Percentiles rank a stretch among this genome's conserved stretches.
Evolutionary conservation across 1,140 invertebrate genomes (phyloP).

Genomic region (Lepidurus arcticus): DNA sequence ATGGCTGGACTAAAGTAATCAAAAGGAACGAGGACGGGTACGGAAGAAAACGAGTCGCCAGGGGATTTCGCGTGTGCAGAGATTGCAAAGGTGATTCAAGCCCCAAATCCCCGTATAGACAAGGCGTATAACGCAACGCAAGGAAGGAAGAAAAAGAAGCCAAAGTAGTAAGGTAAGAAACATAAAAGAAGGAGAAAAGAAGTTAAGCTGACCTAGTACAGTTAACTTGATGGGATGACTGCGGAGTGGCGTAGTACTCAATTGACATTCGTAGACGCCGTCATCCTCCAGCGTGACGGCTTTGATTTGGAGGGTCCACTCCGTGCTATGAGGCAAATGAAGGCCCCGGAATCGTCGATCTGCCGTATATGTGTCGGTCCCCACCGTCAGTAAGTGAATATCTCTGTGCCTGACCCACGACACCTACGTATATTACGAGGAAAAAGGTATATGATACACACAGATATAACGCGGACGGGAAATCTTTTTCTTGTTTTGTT

Average conservation of each 20-base stretch:
- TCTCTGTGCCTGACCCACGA: constrained; percentile 46
- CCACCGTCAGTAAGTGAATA: constrained; percentile 44
- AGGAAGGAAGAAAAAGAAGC: constrained; percentile 1
- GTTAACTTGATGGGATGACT: constrained; percentile 77
- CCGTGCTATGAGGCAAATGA: constrained; percentile 55
- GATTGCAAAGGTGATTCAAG: no score
- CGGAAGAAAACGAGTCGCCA: no score
- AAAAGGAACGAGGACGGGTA: neutral
- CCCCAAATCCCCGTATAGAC: no score
- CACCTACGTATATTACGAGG: constrained; percentile 39
- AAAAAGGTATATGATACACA: neutral
- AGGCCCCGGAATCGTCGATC: constrained; percentile 38
- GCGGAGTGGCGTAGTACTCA: constrained; percentile 80
- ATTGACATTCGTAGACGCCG: constrained; percentile 73
- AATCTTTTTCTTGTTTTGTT: neutral
- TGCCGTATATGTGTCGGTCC: constrained; percentile 39
- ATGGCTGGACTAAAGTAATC: neutral
- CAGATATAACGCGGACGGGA: neutral
- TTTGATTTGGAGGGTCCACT: constrained; percentile 84
- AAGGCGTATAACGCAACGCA: neutral
- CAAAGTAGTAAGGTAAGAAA: neutral
- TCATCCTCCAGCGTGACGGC: constrained; percentile 40
- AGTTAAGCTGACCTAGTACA: constrained; percentile 70
- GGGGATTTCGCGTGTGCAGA: no score
- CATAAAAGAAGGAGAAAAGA: neutral